Evolutionary conservation across 2,113 vertebrate species (phyloP).

Genomic region (Azemiops feae): DNA sequence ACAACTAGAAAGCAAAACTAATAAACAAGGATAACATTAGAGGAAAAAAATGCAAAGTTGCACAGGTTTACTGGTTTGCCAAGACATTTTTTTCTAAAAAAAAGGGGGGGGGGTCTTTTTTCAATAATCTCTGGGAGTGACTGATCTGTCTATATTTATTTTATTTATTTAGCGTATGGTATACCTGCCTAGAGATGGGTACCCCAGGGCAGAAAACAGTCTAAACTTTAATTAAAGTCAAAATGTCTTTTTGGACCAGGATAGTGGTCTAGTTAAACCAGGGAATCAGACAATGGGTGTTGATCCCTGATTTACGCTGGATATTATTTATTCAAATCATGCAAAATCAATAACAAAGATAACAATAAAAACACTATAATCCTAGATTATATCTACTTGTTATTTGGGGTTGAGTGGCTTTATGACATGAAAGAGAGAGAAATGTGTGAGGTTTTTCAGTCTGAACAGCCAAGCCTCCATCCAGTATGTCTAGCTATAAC

Average conservation of each 20-base stretch:
- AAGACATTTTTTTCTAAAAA: background rate
- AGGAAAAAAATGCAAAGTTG: background rate
- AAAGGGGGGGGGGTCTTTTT: background rate
- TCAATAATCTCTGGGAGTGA: background rate
- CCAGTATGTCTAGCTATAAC: background rate
- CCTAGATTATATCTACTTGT: background rate
- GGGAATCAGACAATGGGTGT: background rate
- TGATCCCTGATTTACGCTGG: background rate
- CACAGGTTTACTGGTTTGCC: background rate
- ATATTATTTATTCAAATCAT: background rate
- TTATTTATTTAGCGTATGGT: background rate
- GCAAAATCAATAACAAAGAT: background rate
- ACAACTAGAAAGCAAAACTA: background rate
- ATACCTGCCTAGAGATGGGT: background rate
- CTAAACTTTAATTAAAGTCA: background rate
- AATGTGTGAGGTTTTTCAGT: background rate
- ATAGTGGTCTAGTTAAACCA: background rate
- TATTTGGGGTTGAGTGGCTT: background rate
- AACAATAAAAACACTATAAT: background rate
- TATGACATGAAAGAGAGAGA: background rate
- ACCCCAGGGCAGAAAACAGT: background rate
- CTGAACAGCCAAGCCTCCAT: background rate
- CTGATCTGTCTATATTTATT: background rate
- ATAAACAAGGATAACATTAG: background rate
- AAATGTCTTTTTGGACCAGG: background rate